These are phyloP conservation scores for Zele albiditarsus DNA, from an alignment of 2,888 invertebrate species.

Conservation along the genomic window DNA sequence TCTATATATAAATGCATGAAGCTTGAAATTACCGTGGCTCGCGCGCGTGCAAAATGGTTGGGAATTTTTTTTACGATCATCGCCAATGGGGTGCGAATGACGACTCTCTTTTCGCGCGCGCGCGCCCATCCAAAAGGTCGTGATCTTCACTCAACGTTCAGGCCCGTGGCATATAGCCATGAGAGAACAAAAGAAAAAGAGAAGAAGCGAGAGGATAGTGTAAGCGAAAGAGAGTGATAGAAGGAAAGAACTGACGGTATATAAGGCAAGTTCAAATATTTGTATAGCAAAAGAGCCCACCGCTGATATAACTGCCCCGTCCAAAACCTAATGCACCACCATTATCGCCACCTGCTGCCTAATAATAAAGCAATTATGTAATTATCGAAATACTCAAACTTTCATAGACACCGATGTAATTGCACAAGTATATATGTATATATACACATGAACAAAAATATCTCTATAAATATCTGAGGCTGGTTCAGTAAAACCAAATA, in stretches of 20 bases:
- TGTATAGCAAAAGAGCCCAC: slow-evolving; percentile 57
- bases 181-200: neutral
- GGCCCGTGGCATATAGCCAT: neutral
- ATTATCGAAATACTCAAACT: slow-evolving; percentile 62
- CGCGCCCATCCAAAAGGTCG: neutral
- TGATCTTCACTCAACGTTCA: neutral
- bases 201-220: neutral
- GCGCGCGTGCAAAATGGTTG: slow-evolving; percentile 4
- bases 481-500: no score
- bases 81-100: slow-evolving; percentile 7
- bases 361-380: slow-evolving; percentile 65
- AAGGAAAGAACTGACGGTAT: slow-evolving; percentile 20
- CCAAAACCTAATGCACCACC: slow-evolving; percentile 44
- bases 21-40: slow-evolving; percentile 5
- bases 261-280: slow-evolving; percentile 54
- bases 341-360: slow-evolving; percentile 62
- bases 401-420: slow-evolving; percentile 38
- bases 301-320: slow-evolving; percentile 33
- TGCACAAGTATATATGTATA: slow-evolving; percentile 15
- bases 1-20: neutral
- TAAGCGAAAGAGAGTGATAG: slow-evolving; percentile 1
- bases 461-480: no score
- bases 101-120: neutral
- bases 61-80: slow-evolving; percentile 7
- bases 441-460: neutral